These are phyloP conservation scores for Salvelinus sp. DNA, from an alignment of 2,113 vertebrate species.

Conservation along the genomic window DNA sequence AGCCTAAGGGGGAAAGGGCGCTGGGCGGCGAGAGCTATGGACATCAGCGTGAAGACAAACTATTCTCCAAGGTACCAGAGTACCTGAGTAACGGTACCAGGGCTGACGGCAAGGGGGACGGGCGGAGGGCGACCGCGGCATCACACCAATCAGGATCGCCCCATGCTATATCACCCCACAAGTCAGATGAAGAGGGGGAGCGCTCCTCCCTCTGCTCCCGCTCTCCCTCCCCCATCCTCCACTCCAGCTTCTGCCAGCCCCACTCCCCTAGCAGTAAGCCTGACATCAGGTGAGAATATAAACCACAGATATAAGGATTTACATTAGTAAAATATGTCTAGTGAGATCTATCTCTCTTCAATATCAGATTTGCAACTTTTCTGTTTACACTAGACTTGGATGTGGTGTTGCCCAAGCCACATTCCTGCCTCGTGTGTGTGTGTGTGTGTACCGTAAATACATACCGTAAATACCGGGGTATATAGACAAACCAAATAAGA, in stretches of 20 bases:
- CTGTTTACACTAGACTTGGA: too few species aligned
- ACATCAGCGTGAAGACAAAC: not conserved
- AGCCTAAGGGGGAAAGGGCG: conserved; percentile 18
- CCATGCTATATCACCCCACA: conserved; percentile 7
- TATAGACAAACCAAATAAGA: too few species aligned
- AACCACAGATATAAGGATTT: not conserved
- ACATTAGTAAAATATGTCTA: too few species aligned
- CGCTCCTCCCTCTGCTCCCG: conserved; percentile 55
- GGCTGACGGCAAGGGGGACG: conserved; percentile 20
- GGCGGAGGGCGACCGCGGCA: too few species aligned
- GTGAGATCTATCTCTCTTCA: too few species aligned
- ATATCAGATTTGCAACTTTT: too few species aligned
- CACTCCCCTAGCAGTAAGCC: conserved; percentile 81
- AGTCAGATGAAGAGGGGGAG: conserved; percentile 65
- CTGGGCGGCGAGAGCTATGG: too few species aligned
- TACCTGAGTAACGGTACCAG: conserved; percentile 31
- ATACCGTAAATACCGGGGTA: too few species aligned
- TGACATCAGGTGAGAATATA: conserved; percentile 80
- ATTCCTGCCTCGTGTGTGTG: too few species aligned
- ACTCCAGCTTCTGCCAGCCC: conserved; percentile 75
- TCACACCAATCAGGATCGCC: not conserved
- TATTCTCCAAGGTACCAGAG: conserved; percentile 18
- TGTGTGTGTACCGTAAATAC: too few species aligned
- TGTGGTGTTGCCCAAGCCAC: too few species aligned
- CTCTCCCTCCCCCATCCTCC: conserved; percentile 61